Conservation (phyloP, 2,888 invertebrate genomes). For the Tenthredo amoena region DNA sequence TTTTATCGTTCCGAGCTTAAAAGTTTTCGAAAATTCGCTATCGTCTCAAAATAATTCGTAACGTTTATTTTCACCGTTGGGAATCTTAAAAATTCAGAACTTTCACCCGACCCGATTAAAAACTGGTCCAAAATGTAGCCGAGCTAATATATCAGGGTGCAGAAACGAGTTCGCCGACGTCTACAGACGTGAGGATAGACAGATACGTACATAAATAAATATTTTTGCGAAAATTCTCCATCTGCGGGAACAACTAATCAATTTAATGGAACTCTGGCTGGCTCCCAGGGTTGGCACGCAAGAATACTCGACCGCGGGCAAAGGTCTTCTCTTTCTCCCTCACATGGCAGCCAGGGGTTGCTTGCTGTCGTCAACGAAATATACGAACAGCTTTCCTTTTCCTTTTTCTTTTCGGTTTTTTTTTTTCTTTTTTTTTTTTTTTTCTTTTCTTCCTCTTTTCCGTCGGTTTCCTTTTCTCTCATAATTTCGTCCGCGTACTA, state of each 20-base stretch:
- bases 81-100: no score
- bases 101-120: background rate
- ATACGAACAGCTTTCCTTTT: background rate
- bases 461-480: background rate
- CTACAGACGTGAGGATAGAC: background rate
- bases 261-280: constrained; percentile 30
- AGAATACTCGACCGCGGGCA: constrained; percentile 12
- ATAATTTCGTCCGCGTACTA: background rate
- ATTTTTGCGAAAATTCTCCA: background rate
- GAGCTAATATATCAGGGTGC: background rate
- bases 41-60: no score
- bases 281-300: background rate
- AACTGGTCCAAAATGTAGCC: background rate
- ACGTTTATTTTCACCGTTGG: no score
- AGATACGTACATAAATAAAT: background rate
- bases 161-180: no score
- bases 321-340: background rate
- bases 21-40: no score
- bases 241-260: constrained; percentile 24
- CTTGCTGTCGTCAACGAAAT: background rate
- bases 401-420: background rate
- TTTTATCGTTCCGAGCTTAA: no score
- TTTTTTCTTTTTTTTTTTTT: background rate
- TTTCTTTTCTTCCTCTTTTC: background rate
- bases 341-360: background rate